Evolutionary conservation across 2,888 invertebrate genomes (phyloP), one percentile per base, ranked within the genome.

Genomic region (Pteria penguin): DNA sequence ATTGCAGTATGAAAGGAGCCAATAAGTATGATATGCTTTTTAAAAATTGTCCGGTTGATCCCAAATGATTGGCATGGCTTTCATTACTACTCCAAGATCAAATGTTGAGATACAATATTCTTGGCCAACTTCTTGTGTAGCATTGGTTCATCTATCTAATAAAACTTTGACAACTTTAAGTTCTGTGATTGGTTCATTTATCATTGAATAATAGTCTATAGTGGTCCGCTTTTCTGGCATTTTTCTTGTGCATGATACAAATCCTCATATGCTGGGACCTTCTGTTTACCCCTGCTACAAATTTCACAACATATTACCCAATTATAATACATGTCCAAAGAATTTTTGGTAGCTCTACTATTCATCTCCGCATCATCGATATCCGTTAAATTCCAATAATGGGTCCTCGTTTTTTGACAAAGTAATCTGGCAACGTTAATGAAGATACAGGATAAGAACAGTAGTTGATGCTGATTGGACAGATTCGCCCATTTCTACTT

Each of bases 61-160:
- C 69, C 69, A 69, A 5, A 69, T 31, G 8, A 69, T 11, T 24
- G 60, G 69, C n/a, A 69, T 26, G 11, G 69, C 69, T 24, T 69
- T 69, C 69, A 69, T 69, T 22, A 55, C 57, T n/a, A 27, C 69
- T 11, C 69, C 69, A n/a, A 69, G 69, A 27, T 69, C 69, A 55
- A 67, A 67, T 55, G 55, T 67, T 24, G 24, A n/a, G 29, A 67
- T 29, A 18, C 18, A 18, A 31, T 58, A 69, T 26, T 31, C 33
- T 31, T 69, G 60, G 3, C 69, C 69, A n/a, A 69, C 69, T 60
- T 69, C 69, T 33, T 31, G 8, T 11, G 71, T 62, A 62, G 71
- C 71, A n/a, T 62, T n/a, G 22, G 60, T 62, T 11, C n/a, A 71
- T 45, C 33, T 31, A 4, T 52, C 27, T 8, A 71, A 52, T 4